Evolutionary conservation across 2,113 vertebrate genomes (phyloP).

Genomic region (Sterna hirundo): DNA sequence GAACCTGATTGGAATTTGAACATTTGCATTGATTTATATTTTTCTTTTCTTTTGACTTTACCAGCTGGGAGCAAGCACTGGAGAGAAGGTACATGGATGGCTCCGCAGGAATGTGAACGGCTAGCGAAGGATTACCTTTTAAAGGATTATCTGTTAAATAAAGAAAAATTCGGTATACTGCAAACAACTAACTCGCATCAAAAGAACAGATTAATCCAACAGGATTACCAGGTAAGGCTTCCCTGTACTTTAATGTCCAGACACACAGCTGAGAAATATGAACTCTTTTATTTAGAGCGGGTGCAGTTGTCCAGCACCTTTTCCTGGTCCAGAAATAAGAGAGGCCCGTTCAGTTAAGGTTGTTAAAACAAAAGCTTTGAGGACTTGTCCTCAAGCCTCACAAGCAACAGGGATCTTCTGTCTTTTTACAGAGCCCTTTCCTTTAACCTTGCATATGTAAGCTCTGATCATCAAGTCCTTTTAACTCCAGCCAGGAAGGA

Average conservation of each 20-base stretch:
- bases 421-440: neutral
- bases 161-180: slow-evolving; percentile 2
- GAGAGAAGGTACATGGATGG: neutral
- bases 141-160: slow-evolving; percentile 55
- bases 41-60: neutral
- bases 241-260: neutral
- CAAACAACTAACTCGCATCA: slow-evolving; percentile 14
- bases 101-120: neutral
- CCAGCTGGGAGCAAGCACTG: neutral
- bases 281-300: neutral
- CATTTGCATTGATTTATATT: neutral
- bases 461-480: slow-evolving; percentile 18
- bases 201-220: slow-evolving; percentile 41
- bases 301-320: neutral
- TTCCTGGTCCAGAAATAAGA: neutral
- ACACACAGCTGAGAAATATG: neutral
- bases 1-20: slow-evolving; percentile 45
- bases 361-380: slow-evolving; percentile 23
- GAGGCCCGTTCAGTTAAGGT: neutral
- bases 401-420: neutral
- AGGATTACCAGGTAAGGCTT: slow-evolving; percentile 37
- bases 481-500: slow-evolving; percentile 32
- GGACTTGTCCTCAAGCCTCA: neutral
- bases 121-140: neutral
- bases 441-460: neutral